These are phyloP conservation scores for Ladona fulva DNA, from an alignment of 1,140 invertebrate genomes.

Conservation along the genomic window DNA sequence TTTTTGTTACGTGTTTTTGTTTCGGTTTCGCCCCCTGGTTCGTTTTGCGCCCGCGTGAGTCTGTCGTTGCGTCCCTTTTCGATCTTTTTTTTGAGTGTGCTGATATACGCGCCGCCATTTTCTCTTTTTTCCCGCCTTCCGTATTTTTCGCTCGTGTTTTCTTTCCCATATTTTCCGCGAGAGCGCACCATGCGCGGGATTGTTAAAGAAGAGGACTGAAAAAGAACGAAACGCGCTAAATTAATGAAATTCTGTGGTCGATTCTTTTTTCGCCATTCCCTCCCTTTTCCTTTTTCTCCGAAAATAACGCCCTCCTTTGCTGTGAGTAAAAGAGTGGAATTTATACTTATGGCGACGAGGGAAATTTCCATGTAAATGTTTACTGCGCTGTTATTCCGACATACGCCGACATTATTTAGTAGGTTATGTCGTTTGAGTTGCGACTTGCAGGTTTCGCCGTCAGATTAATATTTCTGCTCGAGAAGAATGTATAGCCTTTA, in stretches of 20 bases:
- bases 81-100: neutral
- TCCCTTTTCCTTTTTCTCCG: too few relatives aligned
- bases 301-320: too few relatives aligned
- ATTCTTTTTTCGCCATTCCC: neutral
- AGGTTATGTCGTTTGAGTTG: too few relatives aligned
- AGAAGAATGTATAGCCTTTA: too few relatives aligned
- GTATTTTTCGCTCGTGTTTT: neutral
- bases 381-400: too few relatives aligned
- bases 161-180: neutral
- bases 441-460: too few relatives aligned
- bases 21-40: neutral
- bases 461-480: too few relatives aligned
- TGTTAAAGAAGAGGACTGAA: neutral
- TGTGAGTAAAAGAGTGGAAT: too few relatives aligned
- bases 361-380: too few relatives aligned
- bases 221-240: neutral
- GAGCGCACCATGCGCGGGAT: neutral
- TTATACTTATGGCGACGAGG: too few relatives aligned
- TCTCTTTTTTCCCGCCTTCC: neutral
- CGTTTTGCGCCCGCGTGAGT: neutral
- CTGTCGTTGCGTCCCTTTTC: neutral
- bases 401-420: too few relatives aligned
- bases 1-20: too few relatives aligned
- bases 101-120: neutral
- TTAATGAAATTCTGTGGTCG: conserved; percentile 1